Percentiles rank a stretch among this genome's conserved stretches.
phyloP scores from a whole-genome alignment of 2,888 invertebrate species.

The Sisyra nigra region DNA sequence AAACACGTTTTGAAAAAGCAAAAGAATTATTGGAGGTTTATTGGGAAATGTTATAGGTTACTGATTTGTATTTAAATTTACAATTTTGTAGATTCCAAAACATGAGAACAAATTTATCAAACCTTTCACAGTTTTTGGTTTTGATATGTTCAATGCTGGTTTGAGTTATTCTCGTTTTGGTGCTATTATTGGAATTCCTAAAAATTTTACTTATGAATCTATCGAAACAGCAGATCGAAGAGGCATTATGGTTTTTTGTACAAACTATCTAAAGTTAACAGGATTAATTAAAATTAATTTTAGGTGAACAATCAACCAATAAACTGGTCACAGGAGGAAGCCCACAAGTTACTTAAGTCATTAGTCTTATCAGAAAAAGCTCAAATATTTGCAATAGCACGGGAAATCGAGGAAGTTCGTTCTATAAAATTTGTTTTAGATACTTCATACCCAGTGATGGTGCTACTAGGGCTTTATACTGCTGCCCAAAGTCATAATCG shows the following conservation, averaged over 20 bases:
- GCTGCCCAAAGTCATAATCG: slow-evolving; percentile 34
- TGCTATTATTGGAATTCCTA: slow-evolving; percentile 55
- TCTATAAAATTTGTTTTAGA: slow-evolving; percentile 41
- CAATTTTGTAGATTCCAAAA: slow-evolving; percentile 25
- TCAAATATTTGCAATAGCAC: slow-evolving; percentile 64
- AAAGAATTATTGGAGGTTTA: slow-evolving; percentile 35
- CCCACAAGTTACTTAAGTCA: slow-evolving; percentile 43
- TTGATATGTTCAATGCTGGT: slow-evolving; percentile 57
- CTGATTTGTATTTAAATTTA: slow-evolving; percentile 2
- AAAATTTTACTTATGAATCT: slow-evolving; percentile 45
- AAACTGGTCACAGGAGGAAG: slow-evolving; percentile 46
- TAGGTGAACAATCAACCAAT: slow-evolving; percentile 45
- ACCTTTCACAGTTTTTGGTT: slow-evolving; percentile 57
- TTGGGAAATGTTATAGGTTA: not conserved
- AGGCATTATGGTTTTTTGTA: slow-evolving; percentile 32
- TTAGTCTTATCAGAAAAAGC: slow-evolving; percentile 61
- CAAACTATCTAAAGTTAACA: not conserved
- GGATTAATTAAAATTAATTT: slow-evolving; percentile 2
- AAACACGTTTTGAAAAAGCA: slow-evolving; percentile 36
- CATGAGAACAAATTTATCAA: slow-evolving; percentile 32
- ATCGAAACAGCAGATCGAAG: slow-evolving; percentile 36
- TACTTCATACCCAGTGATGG: slow-evolving; percentile 31
- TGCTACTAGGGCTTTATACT: slow-evolving; percentile 34
- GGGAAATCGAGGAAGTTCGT: slow-evolving; percentile 48
- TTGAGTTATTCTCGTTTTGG: slow-evolving; percentile 34